Percentiles rank a stretch among this genome's conserved stretches.
These are phyloP conservation scores for Bibio marci DNA, from an alignment of 2,888 invertebrate genomes.

Conservation along the genomic window DNA sequence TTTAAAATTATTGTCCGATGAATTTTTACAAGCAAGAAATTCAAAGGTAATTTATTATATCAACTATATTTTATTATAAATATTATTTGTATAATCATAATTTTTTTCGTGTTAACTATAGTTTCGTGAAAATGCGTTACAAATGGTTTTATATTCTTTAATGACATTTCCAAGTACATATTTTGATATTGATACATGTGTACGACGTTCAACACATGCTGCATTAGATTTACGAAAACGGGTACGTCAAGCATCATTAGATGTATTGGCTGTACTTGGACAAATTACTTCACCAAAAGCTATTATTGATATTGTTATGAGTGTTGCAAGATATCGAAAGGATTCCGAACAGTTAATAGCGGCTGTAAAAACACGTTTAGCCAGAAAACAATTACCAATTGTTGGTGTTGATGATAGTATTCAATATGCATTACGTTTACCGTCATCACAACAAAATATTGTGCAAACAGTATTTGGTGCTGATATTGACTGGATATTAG, in stretches of 20 bases:
- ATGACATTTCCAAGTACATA: slow-evolving; percentile 65
- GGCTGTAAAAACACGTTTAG: slow-evolving; percentile 56
- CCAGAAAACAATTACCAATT: slow-evolving; percentile 54
- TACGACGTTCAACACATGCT: slow-evolving; percentile 26
- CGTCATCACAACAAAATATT: slow-evolving; percentile 20
- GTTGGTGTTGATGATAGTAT: slow-evolving; percentile 55
- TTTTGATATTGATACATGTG: slow-evolving; percentile 37
- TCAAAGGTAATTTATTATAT: slow-evolving; percentile 20
- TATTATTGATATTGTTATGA: slow-evolving; percentile 44
- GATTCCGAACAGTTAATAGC: slow-evolving; percentile 44
- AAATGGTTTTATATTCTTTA: slow-evolving; percentile 57
- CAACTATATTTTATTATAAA: background rate
- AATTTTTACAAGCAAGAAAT: slow-evolving; percentile 29
- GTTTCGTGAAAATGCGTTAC: slow-evolving; percentile 56
- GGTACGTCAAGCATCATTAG: slow-evolving; percentile 61
- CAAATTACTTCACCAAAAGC: slow-evolving; percentile 48
- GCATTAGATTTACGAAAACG: slow-evolving; percentile 45
- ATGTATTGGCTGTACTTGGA: slow-evolving; percentile 60
- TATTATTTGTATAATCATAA: slow-evolving; percentile 1
- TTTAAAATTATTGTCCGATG: slow-evolving; percentile 25
- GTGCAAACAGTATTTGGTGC: slow-evolving; percentile 32
- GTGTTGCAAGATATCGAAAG: slow-evolving; percentile 34
- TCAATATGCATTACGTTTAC: slow-evolving; percentile 52
- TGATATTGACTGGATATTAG: slow-evolving; percentile 61
- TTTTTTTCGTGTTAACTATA: slow-evolving; percentile 15